Conservation (phyloP, 2,888 invertebrate species). For the Thymelicus sylvestris region DNA sequence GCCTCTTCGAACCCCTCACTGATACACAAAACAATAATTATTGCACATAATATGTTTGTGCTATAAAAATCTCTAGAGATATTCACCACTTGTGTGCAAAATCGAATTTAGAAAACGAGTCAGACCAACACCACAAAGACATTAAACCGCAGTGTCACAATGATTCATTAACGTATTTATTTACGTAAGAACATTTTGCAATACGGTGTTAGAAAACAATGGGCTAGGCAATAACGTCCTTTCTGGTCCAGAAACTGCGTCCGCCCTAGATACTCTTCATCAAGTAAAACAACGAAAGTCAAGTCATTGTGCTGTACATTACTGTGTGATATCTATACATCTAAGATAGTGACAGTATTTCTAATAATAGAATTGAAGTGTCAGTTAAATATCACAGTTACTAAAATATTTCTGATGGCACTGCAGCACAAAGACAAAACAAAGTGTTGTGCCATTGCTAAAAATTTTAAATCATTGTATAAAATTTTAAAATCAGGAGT, state of each 20-base stretch:
- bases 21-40: not conserved
- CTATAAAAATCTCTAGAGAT: not conserved
- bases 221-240: slow-evolving; percentile 63
- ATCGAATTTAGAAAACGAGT: slow-evolving; percentile 39
- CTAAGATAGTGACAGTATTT: too few species aligned
- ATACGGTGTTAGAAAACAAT: slow-evolving; percentile 63
- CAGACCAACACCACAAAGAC: slow-evolving; percentile 33
- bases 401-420: too few species aligned
- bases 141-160: slow-evolving; percentile 41
- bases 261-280: slow-evolving; percentile 71
- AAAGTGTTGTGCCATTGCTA: too few species aligned
- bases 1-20: too few species aligned
- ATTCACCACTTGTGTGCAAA: slow-evolving; percentile 26
- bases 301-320: slow-evolving; percentile 18
- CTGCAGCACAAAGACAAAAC: too few species aligned
- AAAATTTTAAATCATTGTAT: too few species aligned
- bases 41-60: not conserved
- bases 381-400: too few species aligned
- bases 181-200: slow-evolving; percentile 45
- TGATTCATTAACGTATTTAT: slow-evolving; percentile 32
- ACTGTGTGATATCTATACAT: not conserved
- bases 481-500: too few species aligned
- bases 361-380: too few species aligned
- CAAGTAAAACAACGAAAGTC: slow-evolving; percentile 44
- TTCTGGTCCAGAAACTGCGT: slow-evolving; percentile 79